These are phyloP conservation scores for Squalus acanthias DNA, from an alignment of 2,797 vertebrate genomes.

Conservation along the genomic window DNA sequence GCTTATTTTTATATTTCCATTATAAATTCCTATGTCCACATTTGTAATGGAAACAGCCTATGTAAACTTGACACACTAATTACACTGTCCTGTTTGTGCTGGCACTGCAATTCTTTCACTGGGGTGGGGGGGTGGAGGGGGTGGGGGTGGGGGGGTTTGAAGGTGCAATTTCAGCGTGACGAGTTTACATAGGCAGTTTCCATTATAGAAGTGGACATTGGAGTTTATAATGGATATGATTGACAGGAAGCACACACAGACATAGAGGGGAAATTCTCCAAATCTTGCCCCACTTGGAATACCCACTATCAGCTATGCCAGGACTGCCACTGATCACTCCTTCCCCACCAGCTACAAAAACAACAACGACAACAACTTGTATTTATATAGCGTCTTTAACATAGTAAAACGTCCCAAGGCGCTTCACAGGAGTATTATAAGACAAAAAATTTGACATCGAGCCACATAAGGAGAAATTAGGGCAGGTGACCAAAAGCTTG, in stretches of 20 bases:
- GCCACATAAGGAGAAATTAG: too few species aligned
- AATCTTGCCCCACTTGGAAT: neutral
- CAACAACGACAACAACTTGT: too few species aligned
- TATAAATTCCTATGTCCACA: conserved; percentile 2
- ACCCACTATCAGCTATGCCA: neutral
- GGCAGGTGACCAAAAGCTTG: too few species aligned
- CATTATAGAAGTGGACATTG: neutral
- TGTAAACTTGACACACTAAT: conserved; percentile 24
- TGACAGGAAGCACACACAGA: neutral
- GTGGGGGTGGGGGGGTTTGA: neutral
- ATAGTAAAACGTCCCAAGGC: too few species aligned
- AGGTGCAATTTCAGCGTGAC: neutral
- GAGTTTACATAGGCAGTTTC: neutral
- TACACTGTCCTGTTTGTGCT: conserved; percentile 20
- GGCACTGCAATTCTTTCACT: neutral
- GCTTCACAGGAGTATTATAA: too few species aligned
- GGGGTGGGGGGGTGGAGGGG: neutral
- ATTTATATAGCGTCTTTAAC: too few species aligned
- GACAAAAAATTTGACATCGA: too few species aligned
- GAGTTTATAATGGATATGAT: neutral
- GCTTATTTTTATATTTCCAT: conserved; percentile 28
- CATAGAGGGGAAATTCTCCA: neutral
- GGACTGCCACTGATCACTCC: neutral
- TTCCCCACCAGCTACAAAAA: neutral
- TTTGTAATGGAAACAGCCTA: neutral